A percentile compares a stretch with the other conserved stretches of the same genome.
Evolutionary conservation across 2,888 invertebrate species (phyloP).

Genomic region (Allophyes oxyacanthae): DNA sequence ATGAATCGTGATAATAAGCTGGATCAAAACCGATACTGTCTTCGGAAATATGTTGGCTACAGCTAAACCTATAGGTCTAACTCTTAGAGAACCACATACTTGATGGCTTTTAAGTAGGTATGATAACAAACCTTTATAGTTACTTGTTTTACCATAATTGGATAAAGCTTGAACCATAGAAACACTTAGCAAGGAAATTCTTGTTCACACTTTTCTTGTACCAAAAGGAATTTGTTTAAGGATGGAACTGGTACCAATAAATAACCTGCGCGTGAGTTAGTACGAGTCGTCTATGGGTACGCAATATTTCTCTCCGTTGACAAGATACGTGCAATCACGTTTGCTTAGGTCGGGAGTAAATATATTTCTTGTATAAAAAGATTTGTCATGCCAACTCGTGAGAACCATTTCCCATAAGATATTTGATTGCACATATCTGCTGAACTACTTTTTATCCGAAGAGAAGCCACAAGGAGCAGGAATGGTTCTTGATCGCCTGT

Average conservation of each 20-base stretch:
- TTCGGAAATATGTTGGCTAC: too few species aligned
- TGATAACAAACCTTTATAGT: too few species aligned
- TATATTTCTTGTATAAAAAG: constrained; percentile 22
- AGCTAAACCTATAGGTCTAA: too few species aligned
- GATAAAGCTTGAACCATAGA: neutral
- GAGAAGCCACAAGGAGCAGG: too few species aligned
- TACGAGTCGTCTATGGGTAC: neutral
- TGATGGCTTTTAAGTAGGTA: too few species aligned
- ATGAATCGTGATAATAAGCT: too few species aligned
- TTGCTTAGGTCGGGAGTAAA: neutral
- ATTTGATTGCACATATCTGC: neutral
- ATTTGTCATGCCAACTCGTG: constrained; percentile 7
- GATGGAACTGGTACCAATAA: constrained; percentile 18
- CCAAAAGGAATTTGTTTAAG: constrained; percentile 5
- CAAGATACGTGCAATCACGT: constrained; percentile 28
- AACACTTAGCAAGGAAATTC: constrained; percentile 19
- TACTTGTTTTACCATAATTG: too few species aligned
- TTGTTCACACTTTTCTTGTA: constrained; percentile 17
- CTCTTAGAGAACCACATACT: too few species aligned
- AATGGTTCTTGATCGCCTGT: too few species aligned
- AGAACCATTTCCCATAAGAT: constrained; percentile 12
- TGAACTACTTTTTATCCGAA: neutral
- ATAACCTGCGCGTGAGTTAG: constrained; percentile 1
- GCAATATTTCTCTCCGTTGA: constrained; percentile 3
- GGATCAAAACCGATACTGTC: too few species aligned